Conservation (phyloP, 2,113 vertebrate species). For the Muntiacus muntjak region DNA sequence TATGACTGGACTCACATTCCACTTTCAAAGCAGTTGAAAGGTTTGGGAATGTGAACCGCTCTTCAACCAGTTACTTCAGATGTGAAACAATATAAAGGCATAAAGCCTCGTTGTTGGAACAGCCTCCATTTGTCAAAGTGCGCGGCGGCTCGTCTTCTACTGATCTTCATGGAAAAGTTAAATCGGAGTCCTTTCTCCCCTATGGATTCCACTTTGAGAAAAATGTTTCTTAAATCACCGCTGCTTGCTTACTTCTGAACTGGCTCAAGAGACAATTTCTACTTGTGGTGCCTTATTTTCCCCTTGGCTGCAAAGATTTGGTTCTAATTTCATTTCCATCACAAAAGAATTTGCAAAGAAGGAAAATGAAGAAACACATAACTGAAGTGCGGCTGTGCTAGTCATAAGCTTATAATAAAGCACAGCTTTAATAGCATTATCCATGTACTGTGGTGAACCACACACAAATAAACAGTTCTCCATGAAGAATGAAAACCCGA, state of each 20-base stretch:
- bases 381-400: constrained; percentile 60
- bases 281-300: constrained; percentile 54
- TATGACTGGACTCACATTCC: not conserved
- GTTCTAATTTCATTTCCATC: constrained; percentile 68
- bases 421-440: constrained; percentile 80
- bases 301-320: constrained; percentile 45
- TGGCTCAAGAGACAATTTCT: constrained; percentile 44
- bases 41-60: not conserved
- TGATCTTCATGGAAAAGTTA: not conserved
- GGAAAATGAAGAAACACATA: constrained; percentile 56
- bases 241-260: constrained; percentile 33
- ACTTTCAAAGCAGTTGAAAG: not conserved
- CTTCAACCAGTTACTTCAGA: not conserved
- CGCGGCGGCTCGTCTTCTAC: not conserved
- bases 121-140: not conserved
- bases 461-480: constrained; percentile 83
- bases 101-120: not conserved
- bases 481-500: constrained; percentile 76
- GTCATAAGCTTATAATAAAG: constrained; percentile 77
- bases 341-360: constrained; percentile 68
- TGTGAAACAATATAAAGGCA: not conserved
- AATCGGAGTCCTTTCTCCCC: not conserved
- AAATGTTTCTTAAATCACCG: constrained; percentile 6
- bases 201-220: not conserved
- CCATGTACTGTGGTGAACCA: constrained; percentile 78